Evolutionary conservation across 2,797 vertebrate genomes (phyloP).

Genomic region (Philypnodon macrostomus): DNA sequence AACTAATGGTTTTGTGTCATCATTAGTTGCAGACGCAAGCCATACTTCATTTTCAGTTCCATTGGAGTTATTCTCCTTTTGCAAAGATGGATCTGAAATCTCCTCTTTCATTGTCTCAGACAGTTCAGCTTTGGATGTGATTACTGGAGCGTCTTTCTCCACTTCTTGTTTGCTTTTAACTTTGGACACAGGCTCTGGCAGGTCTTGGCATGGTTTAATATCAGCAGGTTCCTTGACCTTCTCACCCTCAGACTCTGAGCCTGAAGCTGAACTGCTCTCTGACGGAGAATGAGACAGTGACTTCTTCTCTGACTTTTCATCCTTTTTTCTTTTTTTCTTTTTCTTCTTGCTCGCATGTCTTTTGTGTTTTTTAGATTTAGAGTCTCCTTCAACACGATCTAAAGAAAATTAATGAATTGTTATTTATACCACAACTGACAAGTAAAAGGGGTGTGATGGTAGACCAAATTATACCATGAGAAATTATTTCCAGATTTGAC

Average conservation of each 20-base stretch:
- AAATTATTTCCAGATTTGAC: no score
- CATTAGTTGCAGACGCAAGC: slow-evolving; percentile 28
- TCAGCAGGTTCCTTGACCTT: slow-evolving; percentile 55
- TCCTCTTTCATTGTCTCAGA: slow-evolving; percentile 50
- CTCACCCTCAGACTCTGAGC: slow-evolving; percentile 75
- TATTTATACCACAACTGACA: no score
- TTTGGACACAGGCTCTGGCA: slow-evolving; percentile 57
- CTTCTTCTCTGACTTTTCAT: slow-evolving; percentile 86
- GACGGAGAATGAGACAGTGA: slow-evolving; percentile 77
- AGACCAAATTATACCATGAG: no score
- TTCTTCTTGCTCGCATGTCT: slow-evolving; percentile 91
- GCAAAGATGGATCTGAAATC: slow-evolving; percentile 19
- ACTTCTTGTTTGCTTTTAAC: slow-evolving; percentile 53
- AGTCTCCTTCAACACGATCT: slow-evolving; percentile 76
- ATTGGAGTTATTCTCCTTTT: slow-evolving; percentile 28
- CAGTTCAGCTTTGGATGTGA: slow-evolving; percentile 40
- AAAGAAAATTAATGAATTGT: slow-evolving; percentile 25
- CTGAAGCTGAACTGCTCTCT: slow-evolving; percentile 76
- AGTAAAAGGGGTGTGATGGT: no score
- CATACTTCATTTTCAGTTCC: slow-evolving; percentile 46
- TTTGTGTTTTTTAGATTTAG: slow-evolving; percentile 93
- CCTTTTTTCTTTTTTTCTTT: slow-evolving; percentile 93
- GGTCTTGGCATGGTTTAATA: slow-evolving; percentile 48
- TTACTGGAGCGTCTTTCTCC: slow-evolving; percentile 37
- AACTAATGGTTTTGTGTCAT: not conserved